Conservation (phyloP, 2,113 vertebrate genomes). For the Psephotus haematonotus region DNA sequence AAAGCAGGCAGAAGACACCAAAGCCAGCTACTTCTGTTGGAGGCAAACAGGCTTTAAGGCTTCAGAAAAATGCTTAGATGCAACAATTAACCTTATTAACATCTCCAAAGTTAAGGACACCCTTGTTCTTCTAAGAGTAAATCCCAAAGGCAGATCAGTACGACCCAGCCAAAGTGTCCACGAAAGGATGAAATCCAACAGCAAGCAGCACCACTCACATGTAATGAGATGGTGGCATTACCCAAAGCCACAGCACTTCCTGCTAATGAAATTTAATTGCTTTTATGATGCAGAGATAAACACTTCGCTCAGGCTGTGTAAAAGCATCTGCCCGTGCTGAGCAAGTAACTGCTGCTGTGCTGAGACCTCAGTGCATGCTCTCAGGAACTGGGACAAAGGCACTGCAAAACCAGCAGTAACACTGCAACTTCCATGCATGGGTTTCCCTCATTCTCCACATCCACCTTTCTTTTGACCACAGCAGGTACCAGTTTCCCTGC, state of each 20-base stretch:
- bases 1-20: not conserved
- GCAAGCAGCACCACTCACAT: not conserved
- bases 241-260: not conserved
- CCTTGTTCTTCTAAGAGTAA: not conserved
- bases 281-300: not conserved
- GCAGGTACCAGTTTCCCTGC: not conserved
- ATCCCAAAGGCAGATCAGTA: not conserved
- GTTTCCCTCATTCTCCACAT: not conserved
- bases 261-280: not conserved
- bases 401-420: not conserved
- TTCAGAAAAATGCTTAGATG: fast-evolving
- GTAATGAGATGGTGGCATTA: fast-evolving
- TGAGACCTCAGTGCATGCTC: not conserved
- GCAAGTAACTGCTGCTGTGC: not conserved
- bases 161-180: not conserved
- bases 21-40: not conserved
- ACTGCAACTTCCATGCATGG: fast-evolving
- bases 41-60: not conserved
- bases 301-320: not conserved
- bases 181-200: not conserved
- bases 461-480: not conserved
- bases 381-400: not conserved
- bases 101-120: fast-evolving
- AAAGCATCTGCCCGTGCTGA: not conserved
- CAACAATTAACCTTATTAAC: not conserved